Percentiles rank a stretch among this genome's conserved stretches.
Conservation (phyloP, 2,888 invertebrate genomes). For the Dendrolimus pini region DNA sequence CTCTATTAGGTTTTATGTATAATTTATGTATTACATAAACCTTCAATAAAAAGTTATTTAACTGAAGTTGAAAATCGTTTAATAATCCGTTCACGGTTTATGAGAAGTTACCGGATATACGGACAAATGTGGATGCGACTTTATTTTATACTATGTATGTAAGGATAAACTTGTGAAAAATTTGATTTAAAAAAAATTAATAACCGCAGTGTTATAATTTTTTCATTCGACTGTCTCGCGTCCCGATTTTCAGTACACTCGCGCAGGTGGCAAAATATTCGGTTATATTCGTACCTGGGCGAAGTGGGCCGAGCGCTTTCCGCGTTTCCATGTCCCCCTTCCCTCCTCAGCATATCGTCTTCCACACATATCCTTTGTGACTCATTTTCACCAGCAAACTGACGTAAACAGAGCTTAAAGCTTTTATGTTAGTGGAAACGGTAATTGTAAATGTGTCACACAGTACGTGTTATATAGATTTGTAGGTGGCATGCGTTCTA, state of each 20-base stretch:
- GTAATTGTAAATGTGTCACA: not conserved
- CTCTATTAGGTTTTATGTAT: too few species aligned
- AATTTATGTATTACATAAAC: too few species aligned
- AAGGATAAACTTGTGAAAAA: too few species aligned
- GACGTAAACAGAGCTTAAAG: not conserved
- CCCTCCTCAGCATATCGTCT: slow-evolving; percentile 8
- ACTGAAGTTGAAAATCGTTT: too few species aligned
- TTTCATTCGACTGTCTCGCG: slow-evolving; percentile 29
- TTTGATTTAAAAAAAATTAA: too few species aligned
- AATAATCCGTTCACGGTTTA: too few species aligned
- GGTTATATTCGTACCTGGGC: slow-evolving; percentile 66
- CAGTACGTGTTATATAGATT: not conserved
- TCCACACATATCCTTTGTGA: slow-evolving; percentile 24
- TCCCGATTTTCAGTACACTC: slow-evolving; percentile 37
- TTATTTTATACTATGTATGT: too few species aligned
- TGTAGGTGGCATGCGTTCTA: too few species aligned
- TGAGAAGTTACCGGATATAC: too few species aligned
- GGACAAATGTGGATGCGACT: too few species aligned
- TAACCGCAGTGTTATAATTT: slow-evolving; percentile 9
- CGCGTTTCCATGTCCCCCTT: slow-evolving; percentile 28
- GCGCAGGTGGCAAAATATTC: slow-evolving; percentile 69
- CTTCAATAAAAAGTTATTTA: too few species aligned
- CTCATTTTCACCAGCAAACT: slow-evolving; percentile 22
- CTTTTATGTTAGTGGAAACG: not conserved
- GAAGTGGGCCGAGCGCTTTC: slow-evolving; percentile 65